Evolutionary conservation across 2,113 vertebrate genomes (phyloP), one percentile per base, ranked within the genome.

Genomic region (Mirounga angustirostris): DNA sequence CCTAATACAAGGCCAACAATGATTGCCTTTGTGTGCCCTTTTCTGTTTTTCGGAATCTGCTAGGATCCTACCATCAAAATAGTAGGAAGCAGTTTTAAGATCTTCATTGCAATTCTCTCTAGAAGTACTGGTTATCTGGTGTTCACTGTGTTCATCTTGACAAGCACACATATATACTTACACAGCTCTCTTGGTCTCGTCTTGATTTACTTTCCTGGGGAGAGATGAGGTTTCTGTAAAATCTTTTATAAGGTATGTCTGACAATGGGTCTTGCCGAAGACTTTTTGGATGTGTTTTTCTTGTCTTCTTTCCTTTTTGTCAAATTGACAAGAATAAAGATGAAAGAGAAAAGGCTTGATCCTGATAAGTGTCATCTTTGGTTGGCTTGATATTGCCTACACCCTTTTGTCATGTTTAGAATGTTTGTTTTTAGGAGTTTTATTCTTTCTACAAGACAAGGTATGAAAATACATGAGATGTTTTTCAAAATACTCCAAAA

Each of bases 1-100:
- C 76, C 95, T 63, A 59, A 93, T 88, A 97, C 98, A 96, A 97
- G 95, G 50, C 90, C 24, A 67, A 97, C 97, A 97, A 97, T 97
- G 97, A 76, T 0, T 2, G 76, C 97, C 96, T 98, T 78, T 96
- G 87, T 96, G 69, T 89, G 52, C n/a, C 59, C 96, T 91, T 91
- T 80, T 95, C 50, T 30, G 94, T 89, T 96, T 91, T 97, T 81
- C 96, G 63, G 81, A 96, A 63, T 69, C 74, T 0, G 0, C 95
- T 65, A 85, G 15, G 22, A 91, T 94, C 90, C 84, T 84, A 95
- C 26, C 80, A 78, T 88, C 84, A 89, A 93, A 98, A 59, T 59
- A 93, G 89, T 59, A 94, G 65, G 58, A 87, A 50, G 89, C 76
- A 94, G 52, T 98, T 89, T 92, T 93, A 58, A 63, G 1, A 36